These are phyloP conservation scores for Triplophysa siluroides DNA, from an alignment of 2,113 vertebrate genomes.

Conservation along the genomic window DNA sequence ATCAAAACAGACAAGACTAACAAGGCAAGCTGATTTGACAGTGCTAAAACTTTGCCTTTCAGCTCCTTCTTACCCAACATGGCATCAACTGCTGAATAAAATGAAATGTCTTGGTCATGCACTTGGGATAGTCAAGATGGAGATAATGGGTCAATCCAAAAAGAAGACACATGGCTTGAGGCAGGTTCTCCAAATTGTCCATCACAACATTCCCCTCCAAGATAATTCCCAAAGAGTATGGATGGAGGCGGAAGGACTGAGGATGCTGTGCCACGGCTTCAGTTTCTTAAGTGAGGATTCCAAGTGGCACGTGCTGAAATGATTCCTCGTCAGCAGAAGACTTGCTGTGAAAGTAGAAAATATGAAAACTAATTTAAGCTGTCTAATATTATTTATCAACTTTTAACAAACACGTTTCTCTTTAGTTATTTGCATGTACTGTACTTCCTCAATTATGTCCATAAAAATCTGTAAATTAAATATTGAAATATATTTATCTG, in stretches of 20 bases:
- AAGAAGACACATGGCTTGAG: slow-evolving; percentile 42
- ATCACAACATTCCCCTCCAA: slow-evolving; percentile 45
- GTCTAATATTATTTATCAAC: not conserved
- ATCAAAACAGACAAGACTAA: not conserved
- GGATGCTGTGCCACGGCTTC: not conserved
- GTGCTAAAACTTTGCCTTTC: slow-evolving; percentile 25
- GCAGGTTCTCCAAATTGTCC: slow-evolving; percentile 30
- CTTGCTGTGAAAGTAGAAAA: not conserved
- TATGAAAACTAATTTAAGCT: slow-evolving; percentile 2
- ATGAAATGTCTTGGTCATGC: slow-evolving; percentile 39
- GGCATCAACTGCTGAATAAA: slow-evolving; percentile 39
- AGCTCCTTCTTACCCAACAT: slow-evolving; percentile 15
- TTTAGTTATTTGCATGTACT: not conserved
- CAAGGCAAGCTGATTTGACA: slow-evolving; percentile 40
- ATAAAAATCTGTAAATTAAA: too few species aligned
- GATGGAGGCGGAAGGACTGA: not conserved
- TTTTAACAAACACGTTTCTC: not conserved
- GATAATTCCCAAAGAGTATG: slow-evolving; percentile 41
- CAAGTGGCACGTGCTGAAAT: slow-evolving; percentile 3
- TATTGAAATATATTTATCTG: not conserved
- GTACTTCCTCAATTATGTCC: not conserved
- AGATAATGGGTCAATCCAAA: slow-evolving; percentile 43
- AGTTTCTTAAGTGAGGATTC: not conserved
- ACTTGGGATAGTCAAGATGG: slow-evolving; percentile 48
- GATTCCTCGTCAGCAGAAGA: not conserved